These are phyloP conservation scores for Euthynnus affinis DNA, from an alignment of 2,797 vertebrate genomes.

Conservation along the genomic window DNA sequence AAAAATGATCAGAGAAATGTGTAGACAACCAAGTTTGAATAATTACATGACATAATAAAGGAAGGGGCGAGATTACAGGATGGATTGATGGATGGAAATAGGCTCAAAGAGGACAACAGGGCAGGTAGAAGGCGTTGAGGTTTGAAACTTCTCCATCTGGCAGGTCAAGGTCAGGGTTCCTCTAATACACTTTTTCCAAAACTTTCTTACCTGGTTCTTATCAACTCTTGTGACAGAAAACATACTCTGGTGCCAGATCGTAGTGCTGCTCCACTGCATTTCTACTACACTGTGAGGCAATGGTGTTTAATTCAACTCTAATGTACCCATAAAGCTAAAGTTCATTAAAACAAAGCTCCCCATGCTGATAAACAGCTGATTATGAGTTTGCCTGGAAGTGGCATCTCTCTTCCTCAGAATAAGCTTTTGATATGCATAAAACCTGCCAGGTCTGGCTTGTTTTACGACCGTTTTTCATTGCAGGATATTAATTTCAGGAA, in stretches of 20 bases:
- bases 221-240: slow-evolving; percentile 53
- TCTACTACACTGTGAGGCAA: slow-evolving; percentile 3
- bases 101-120: slow-evolving; percentile 20
- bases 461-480: slow-evolving; percentile 32
- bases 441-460: slow-evolving; percentile 10
- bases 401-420: not conserved
- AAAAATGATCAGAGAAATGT: slow-evolving; percentile 9
- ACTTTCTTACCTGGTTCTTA: slow-evolving; percentile 59
- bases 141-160: slow-evolving; percentile 58
- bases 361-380: slow-evolving; percentile 32
- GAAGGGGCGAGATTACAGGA: slow-evolving; percentile 11
- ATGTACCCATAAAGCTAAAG: slow-evolving; percentile 33
- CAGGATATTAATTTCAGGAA: slow-evolving; percentile 56
- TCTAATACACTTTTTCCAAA: slow-evolving; percentile 14
- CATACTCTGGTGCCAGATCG: slow-evolving; percentile 17
- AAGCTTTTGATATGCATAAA: slow-evolving; percentile 13
- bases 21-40: slow-evolving; percentile 12
- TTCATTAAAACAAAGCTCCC: slow-evolving; percentile 53
- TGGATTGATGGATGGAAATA: slow-evolving; percentile 23
- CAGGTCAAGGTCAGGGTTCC: slow-evolving; percentile 53
- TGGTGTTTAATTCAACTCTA: slow-evolving; percentile 29
- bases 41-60: slow-evolving; percentile 21
- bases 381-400: slow-evolving; percentile 2
- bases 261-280: slow-evolving; percentile 2
- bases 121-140: slow-evolving; percentile 28